Evolutionary conservation across 2,113 vertebrate species (phyloP), one percentile per base, ranked within the genome.

Genomic region (Crotalus horridus): DNA sequence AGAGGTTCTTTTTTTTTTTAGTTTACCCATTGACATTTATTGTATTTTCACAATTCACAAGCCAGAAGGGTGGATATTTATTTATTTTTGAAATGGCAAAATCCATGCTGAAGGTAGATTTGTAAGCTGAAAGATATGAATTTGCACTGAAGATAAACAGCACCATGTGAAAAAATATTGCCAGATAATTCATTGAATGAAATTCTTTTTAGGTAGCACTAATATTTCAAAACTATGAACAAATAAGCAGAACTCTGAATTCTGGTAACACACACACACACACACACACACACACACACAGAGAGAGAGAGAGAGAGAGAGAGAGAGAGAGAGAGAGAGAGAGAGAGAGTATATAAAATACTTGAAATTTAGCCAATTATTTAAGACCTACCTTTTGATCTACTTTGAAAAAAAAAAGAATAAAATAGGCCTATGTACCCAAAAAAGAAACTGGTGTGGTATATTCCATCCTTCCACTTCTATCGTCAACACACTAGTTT

Each of bases 41-140:
- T 96, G 94, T 90, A 96, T 94, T 96, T 87, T 87, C 33, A 94
- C 96, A 95, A 96, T 95, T 94, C 94, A 88, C 87, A 29, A 91
- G 94, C 89, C 61, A 96, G 95, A 93, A 87, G 87, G 11, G 7
- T 92, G 92, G 53, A 17, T 43, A 81, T 81, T 81, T 43, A 81
- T 81, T 81, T 39, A 81, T 43, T 81, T 81, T 43, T 81, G 17
- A 81, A 81, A 81, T 23, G 20, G 3, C 46, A 95, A 85, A 92
- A 12, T 23, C 0, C 3, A 15, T 92, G 39, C 33, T 90, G 88
- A 54, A 90, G 90, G 93, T 33, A 56, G 2, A 12, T 59, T 55
- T 29, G 94, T 81, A 89, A 21, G 69, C 69, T 61, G 74, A 43
- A 81, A 39, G 33, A 21, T 81, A 81, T 1, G 17, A 81, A 43